A percentile compares a stretch with the other conserved stretches of the same genome.
Conservation (phyloP, 2,113 vertebrate genomes). For the Sinocyclocheilus anshuiensis region DNA sequence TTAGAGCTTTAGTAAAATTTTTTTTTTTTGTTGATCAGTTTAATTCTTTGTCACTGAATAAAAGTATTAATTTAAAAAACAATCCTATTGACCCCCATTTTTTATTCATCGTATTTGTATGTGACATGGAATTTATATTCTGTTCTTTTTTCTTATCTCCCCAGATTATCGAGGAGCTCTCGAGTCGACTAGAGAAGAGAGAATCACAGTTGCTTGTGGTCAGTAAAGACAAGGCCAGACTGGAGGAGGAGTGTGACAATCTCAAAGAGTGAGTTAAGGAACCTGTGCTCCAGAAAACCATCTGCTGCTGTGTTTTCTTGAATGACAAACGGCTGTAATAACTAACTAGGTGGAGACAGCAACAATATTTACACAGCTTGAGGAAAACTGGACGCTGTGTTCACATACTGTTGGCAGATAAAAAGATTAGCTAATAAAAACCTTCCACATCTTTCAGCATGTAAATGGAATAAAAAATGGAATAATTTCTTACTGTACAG, state of each 20-base stretch:
- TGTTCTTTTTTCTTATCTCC: conserved; percentile 35
- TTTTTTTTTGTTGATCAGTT: not conserved
- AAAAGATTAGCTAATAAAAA: not conserved
- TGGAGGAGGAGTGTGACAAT: conserved; percentile 96
- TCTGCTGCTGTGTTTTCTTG: not conserved
- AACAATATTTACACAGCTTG: conserved; percentile 15
- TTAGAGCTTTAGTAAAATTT: not conserved
- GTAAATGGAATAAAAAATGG: not conserved
- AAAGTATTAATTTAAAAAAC: not conserved
- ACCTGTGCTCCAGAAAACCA: not conserved
- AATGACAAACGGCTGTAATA: not conserved
- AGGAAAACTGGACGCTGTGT: not conserved
- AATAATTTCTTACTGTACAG: not conserved
- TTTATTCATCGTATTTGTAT: not conserved
- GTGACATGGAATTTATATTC: not conserved
- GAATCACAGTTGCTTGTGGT: conserved; percentile 89
- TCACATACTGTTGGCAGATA: not conserved
- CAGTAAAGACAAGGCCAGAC: conserved; percentile 93
- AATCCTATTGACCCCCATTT: not conserved
- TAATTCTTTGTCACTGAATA: not conserved
- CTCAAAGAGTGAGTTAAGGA: conserved; percentile 90
- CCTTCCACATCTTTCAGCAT: not conserved
- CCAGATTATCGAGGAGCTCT: conserved; percentile 88
- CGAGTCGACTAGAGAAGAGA: conserved; percentile 89
- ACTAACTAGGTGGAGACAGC: not conserved